Conservation (phyloP, 2,797 vertebrate species). For the Pseudochaenichthys georgianus region DNA sequence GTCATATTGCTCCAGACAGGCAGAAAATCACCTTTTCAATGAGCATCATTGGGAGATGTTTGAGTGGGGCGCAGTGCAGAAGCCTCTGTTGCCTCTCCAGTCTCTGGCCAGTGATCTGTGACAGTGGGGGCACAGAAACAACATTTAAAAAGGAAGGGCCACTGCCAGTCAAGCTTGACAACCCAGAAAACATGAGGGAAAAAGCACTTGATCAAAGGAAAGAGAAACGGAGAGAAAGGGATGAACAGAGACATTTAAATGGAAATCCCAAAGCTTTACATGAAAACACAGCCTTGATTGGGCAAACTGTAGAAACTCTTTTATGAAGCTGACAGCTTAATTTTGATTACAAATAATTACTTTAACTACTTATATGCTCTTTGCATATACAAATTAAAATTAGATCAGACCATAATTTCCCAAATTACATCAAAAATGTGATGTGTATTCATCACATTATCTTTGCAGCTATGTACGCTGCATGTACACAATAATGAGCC, state of each 20-base stretch:
- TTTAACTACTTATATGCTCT: not conserved
- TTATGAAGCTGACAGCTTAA: constrained; percentile 18
- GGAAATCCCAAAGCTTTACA: constrained; percentile 47
- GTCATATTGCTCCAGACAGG: constrained; percentile 62
- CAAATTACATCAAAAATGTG: not conserved
- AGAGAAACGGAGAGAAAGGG: constrained; percentile 22
- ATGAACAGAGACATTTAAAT: constrained; percentile 52
- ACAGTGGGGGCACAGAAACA: constrained; percentile 66
- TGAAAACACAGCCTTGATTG: constrained; percentile 38
- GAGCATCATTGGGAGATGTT: constrained; percentile 60
- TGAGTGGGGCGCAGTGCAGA: constrained; percentile 42
- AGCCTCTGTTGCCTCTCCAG: constrained; percentile 45
- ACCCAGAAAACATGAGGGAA: constrained; percentile 39
- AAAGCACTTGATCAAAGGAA: constrained; percentile 59
- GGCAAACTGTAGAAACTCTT: constrained; percentile 6
- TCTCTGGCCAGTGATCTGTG: constrained; percentile 67
- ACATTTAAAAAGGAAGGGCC: constrained; percentile 65
- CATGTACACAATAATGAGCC: constrained; percentile 11
- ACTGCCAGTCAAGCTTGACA: constrained; percentile 58
- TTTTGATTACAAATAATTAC: not conserved
- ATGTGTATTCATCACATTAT: constrained; percentile 6
- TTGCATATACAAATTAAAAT: not conserved
- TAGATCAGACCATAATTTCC: constrained; percentile 4
- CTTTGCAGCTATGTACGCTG: not conserved
- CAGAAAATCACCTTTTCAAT: constrained; percentile 76